These are phyloP conservation scores for Bicyclus anynana DNA, from an alignment of 1,140 invertebrate genomes.

Conservation along the genomic window DNA sequence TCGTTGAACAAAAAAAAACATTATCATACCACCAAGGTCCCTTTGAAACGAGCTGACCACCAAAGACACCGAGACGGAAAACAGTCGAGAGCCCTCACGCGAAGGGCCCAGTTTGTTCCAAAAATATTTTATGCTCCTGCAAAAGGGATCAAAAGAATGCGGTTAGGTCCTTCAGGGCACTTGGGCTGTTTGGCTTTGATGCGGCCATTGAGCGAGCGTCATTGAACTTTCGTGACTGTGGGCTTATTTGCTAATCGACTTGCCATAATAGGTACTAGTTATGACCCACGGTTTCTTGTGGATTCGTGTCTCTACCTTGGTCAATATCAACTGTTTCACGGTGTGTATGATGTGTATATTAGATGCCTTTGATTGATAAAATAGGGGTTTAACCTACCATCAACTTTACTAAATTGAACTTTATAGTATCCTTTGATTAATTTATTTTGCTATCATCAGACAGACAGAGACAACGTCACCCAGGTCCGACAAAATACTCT, in stretches of 20 bases:
- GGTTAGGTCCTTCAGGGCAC: conserved; percentile 16
- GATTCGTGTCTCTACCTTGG: too few relatives aligned
- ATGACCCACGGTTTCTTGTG: too few relatives aligned
- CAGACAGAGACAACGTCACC: too few relatives aligned
- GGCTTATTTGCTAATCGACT: neutral
- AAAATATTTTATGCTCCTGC: conserved; percentile 27
- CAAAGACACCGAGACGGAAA: conserved; percentile 23
- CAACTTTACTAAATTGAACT: too few relatives aligned
- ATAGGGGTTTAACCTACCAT: too few relatives aligned
- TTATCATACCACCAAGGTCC: conserved; percentile 2
- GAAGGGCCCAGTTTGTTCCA: conserved; percentile 22
- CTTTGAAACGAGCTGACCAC: conserved; percentile 21
- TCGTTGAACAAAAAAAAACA: too few relatives aligned
- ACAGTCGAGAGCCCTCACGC: conserved; percentile 18
- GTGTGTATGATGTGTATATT: too few relatives aligned
- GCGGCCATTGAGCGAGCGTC: conserved; percentile 18
- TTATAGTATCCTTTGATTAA: too few relatives aligned
- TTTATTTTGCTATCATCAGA: too few relatives aligned
- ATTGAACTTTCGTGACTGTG: conserved; percentile 13
- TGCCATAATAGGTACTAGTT: neutral
- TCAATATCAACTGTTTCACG: too few relatives aligned
- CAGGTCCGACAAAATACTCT: too few relatives aligned
- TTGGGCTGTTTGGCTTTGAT: conserved; percentile 23
- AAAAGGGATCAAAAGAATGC: conserved; percentile 25
- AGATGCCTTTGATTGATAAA: too few relatives aligned